A percentile compares a stretch with the other conserved stretches of the same genome.
phyloP scores from a whole-genome alignment of 2,888 invertebrate genomes.

The Tholera decimalis region DNA sequence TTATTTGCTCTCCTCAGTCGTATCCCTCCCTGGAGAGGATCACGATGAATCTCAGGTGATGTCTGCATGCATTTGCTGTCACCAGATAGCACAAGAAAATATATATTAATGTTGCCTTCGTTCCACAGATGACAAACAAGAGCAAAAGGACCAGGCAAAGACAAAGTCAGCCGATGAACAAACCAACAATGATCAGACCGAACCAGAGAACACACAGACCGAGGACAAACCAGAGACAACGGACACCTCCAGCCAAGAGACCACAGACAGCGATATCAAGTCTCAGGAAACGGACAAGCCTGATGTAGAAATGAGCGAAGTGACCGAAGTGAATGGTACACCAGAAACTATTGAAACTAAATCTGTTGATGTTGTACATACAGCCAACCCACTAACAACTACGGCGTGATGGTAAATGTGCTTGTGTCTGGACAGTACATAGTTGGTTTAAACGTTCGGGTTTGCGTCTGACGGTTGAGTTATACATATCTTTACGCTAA shows the following conservation, averaged over 20 bases:
- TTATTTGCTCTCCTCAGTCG: constrained; percentile 50
- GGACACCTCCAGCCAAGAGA: constrained; percentile 83
- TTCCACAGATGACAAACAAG: constrained; percentile 69
- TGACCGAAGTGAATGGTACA: constrained; percentile 75
- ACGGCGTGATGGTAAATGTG: constrained; percentile 79
- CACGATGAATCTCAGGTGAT: constrained; percentile 54
- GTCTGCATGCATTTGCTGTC: constrained; percentile 58
- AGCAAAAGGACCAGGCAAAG: constrained; percentile 61
- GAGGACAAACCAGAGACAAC: constrained; percentile 77
- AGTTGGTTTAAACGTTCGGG: constrained; percentile 61
- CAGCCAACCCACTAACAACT: constrained; percentile 71
- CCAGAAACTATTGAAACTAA: constrained; percentile 71
- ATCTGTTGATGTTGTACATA: constrained; percentile 69
- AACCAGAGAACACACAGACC: constrained; percentile 61
- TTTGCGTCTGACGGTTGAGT: constrained; percentile 43
- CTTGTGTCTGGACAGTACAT: constrained; percentile 51
- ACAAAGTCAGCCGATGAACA: constrained; percentile 62
- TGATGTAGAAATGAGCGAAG: constrained; percentile 60
- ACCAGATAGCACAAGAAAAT: constrained; percentile 29
- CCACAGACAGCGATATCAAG: constrained; percentile 70
- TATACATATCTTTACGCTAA: constrained; percentile 59
- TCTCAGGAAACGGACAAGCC: constrained; percentile 66
- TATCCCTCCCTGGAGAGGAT: constrained; percentile 42
- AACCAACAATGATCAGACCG: constrained; percentile 65
- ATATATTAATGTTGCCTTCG: constrained; percentile 20